Conservation (phyloP, 2,113 vertebrate genomes). For the Ageneiosus marmoratus region DNA sequence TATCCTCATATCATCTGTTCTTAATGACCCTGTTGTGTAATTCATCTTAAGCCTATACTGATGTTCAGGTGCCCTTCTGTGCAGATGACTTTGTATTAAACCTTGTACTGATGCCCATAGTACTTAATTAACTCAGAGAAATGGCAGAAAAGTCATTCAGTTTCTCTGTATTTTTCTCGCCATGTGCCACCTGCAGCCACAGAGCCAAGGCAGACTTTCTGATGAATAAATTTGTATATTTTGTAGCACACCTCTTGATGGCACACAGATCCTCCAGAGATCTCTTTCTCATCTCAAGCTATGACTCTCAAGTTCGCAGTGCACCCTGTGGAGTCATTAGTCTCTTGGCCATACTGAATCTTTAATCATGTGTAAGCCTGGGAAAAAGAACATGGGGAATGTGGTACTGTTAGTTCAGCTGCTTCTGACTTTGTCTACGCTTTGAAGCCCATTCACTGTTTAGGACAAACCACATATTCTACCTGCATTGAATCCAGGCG, state of each 20-base stretch:
- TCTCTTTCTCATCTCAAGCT: constrained; percentile 51
- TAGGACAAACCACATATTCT: constrained; percentile 53
- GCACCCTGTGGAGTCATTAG: constrained; percentile 76
- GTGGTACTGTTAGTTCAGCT: constrained; percentile 65
- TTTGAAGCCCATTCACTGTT: constrained; percentile 66
- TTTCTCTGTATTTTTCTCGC: constrained; percentile 36
- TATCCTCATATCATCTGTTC: not conserved
- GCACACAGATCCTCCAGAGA: constrained; percentile 66
- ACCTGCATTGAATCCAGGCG: constrained; percentile 64
- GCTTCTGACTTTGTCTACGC: constrained; percentile 56
- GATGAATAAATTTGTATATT: constrained; percentile 79
- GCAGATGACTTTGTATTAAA: not conserved
- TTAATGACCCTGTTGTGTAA: not conserved
- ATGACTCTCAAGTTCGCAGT: constrained; percentile 67
- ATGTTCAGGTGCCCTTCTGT: not conserved
- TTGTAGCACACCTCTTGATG: constrained; percentile 66
- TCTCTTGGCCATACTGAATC: constrained; percentile 73
- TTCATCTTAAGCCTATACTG: not conserved
- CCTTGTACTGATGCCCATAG: constrained; percentile 1
- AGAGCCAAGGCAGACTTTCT: constrained; percentile 62
- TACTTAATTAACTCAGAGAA: constrained; percentile 17
- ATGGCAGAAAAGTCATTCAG: not conserved
- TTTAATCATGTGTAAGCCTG: constrained; percentile 75
- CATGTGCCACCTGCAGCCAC: constrained; percentile 67
- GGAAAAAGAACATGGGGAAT: constrained; percentile 69